Base-by-base conservation (phyloP, 1,140 invertebrate genomes). In the Cyrtorhinus lividipennis region DNA sequence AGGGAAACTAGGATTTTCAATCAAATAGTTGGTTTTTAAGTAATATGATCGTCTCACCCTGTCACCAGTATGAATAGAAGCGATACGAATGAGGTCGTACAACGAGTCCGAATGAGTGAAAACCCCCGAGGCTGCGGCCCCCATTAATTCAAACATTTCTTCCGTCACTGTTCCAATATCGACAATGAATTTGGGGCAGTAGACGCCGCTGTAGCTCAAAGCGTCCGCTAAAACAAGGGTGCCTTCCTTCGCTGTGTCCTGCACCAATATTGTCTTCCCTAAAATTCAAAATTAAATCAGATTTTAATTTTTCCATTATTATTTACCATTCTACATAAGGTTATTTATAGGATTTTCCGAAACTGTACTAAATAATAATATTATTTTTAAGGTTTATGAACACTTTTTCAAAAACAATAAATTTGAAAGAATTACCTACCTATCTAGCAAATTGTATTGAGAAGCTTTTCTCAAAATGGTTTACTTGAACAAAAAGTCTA, bases 201-300 rank as follows among this genome's bases (percentile, higher is more conserved):
- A 81, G 63, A 74, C 74, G 60, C 78, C 73, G 20, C 81, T 80
- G 70, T 84, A 85, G 64, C 75, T 77, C 1, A 85, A 69, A 44
- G 80, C 81, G 73, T 86, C 84, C 45, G 80, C 81, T 25, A 86
- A 68, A 60, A 83, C 76, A 10, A 86, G 70, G 56, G 81, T 69
- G 8, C 83, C 83, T 63, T 83, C 83, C n/a, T 80, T 79, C 73
- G 83, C 81, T n/a, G 83, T 84, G 63, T 82, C 81, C 68, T 83
- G 77, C 59, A 84, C 73, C 63, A 83, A 77, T 63, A 85, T 82
- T 23, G 77, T 80, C 72, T 83, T 84, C 12, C 27, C 44, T 48
- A 24, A 23, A 25, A 48, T 1, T 15, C 2, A 15, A 26, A 24
- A 48, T 2, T 46, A 48, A 62, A 2, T 22, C 38, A n/a, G n/a